phyloP scores from a whole-genome alignment of 2,888 invertebrate genomes.

The Eledona agricola region DNA sequence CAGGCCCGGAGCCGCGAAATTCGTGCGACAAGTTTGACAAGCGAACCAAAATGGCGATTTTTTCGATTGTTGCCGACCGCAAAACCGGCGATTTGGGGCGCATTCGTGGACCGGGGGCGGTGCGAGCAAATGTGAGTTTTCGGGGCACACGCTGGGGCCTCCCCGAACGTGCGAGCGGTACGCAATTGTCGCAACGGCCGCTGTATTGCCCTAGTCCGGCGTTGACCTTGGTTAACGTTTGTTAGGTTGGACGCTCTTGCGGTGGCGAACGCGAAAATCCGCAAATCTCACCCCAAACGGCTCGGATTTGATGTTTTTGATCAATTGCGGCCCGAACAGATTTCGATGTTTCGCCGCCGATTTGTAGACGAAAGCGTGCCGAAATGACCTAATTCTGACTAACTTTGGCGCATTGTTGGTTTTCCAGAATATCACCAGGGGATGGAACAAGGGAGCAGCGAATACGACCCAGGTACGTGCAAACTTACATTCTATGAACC shows the following conservation, averaged over 20 bases:
- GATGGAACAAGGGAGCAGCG: conserved; percentile 81
- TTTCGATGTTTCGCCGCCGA: conserved; percentile 1
- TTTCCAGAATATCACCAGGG: conserved; percentile 81
- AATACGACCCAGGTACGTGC: conserved; percentile 81
- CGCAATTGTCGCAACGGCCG: conserved; percentile 49
- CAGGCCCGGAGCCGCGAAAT: conserved; percentile 20
- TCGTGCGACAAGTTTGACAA: conserved; percentile 49
- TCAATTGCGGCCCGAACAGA: conserved; percentile 41
- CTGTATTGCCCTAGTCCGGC: conserved; percentile 60
- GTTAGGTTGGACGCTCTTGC: conserved; percentile 58
- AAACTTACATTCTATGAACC: not conserved
- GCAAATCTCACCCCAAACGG: conserved; percentile 49
- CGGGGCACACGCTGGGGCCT: too few species aligned
- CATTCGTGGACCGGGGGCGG: too few species aligned
- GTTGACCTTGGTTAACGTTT: conserved; percentile 62
- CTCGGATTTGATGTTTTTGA: conserved; percentile 47
- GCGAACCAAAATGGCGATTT: conserved; percentile 56
- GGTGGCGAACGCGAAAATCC: conserved; percentile 47
- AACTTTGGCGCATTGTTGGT: conserved; percentile 26
- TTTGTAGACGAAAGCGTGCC: not conserved
- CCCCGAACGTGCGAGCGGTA: conserved; percentile 40
- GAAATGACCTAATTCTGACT: conserved; percentile 13
- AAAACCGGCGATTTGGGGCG: conserved; percentile 26
- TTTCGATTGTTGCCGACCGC: conserved; percentile 41
- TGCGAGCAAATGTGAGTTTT: too few species aligned